Evolutionary conservation across 2,888 invertebrate genomes (phyloP), one percentile per base, ranked within the genome.

Genomic region (Malachius bipustulatus): DNA sequence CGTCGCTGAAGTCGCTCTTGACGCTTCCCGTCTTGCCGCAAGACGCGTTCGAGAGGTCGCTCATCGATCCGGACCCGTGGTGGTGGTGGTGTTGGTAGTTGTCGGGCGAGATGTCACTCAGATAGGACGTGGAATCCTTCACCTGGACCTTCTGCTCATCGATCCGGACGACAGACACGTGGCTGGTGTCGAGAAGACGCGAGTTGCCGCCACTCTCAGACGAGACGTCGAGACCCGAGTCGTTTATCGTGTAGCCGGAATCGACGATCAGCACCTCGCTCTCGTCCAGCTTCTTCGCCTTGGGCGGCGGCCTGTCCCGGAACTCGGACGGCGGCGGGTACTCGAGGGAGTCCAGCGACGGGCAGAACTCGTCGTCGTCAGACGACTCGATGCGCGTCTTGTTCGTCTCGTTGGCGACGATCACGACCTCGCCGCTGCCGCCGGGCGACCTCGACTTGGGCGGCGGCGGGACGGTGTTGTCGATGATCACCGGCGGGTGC

Each of bases 141-240:
- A 77, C 76, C 55, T 77, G 77, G 15, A 82, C 79, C 42, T 65
- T 65, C 51, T 82, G 81, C 50, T 81, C 79, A 33, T 88, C 89
- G 10, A 90, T 88, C 15, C 85, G 85, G 41, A 90, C 88, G 38
- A 90, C 89, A 0, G 89, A 89, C 36, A 90, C 88, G 63, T 90
- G 89, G 55, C 87, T 88, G 44, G 83, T 87, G 60, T 89, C 88
- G 59, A 75, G 50, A 14, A 65, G 47, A 3, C 39, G 12, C 13
- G 67, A 63, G 44, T 59, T 65, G 37, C 69, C 56, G 14, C 53
- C 55, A n/a, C n/a, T n/a, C n/a, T n/a, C n/a, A n/a, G n/a, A n/a
- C 2, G 59, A 56, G 15, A 73, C 71, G 47, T 72, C 73, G 10
- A 77, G 70, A 0, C 75, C 76, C 0, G 76, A 77, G 54, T 79